Evolutionary conservation across 2,888 invertebrate species (phyloP), one percentile per base, ranked within the genome.

Genomic region (Galeopsomyia nigrocyanea): DNA sequence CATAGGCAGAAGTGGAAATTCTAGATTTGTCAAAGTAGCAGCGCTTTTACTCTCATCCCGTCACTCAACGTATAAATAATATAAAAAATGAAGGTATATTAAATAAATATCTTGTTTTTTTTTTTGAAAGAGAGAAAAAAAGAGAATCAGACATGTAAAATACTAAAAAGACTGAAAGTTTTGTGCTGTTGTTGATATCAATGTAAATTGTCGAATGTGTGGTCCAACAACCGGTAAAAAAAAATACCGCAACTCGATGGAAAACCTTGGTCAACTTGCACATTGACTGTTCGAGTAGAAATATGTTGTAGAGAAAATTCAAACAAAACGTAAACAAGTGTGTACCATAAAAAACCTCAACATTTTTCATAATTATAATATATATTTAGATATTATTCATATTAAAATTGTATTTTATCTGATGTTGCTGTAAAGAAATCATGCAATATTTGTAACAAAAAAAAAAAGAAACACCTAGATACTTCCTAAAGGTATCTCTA

Each of bases 231-330:
- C 22, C 63, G 10, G 10, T 53, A 9, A 26, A 26, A 26, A 26
- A 26, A 26, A 26, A 26, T 26, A 26, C 26, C 26, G 26, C 26
- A 26, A 26, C 26, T 26, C 5, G 26, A 26, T 26, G 39, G 7
- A 39, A 31, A 21, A 60, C 47, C n/a, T 50, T 73, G 73, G 73
- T 69, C 73, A 73, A 73, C 73, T 73, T 73, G 73, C 65, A 73
- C 68, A 64, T 51, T 26, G 47, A 55, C 21, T 61, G 21, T 55
- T 61, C 47, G 16, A 19, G 53, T 53, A 21, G 16, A 53, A 53
- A 21, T 19, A 22, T 21, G 46, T 39, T 13, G 21, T 19, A 16
- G 14, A 55, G 39, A 62, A 50, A n/a, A n/a, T 31, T n/a, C 13
- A 63, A 47, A 31, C 7, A 31, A 17, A 61, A 22, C 16, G 14